Evolutionary conservation across 1,140 invertebrate species (phyloP).

Genomic region (Achroia grisella): DNA sequence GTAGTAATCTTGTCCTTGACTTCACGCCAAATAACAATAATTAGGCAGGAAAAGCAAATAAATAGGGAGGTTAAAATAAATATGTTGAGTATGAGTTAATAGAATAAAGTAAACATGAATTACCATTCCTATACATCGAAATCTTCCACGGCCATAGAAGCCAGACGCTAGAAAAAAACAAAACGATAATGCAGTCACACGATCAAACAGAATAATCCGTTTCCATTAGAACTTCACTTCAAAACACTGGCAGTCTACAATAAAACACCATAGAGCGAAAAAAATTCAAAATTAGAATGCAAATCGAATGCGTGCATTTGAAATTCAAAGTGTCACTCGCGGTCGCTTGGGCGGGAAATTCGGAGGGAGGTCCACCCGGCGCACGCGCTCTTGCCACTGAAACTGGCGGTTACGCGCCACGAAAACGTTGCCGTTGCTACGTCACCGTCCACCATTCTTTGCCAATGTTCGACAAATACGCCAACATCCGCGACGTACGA

Average conservation of each 20-base stretch:
- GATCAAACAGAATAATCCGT: conserved; percentile 11
- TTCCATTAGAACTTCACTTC: conserved; percentile 8
- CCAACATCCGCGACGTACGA: conserved; percentile 11
- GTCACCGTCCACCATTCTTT: conserved; percentile 20
- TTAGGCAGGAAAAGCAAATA: background rate
- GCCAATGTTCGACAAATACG: conserved; percentile 22
- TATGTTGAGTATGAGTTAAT: background rate
- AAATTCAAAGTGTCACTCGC: conserved; percentile 40
- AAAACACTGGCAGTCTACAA: conserved; percentile 18
- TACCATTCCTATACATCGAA: conserved; percentile 3
- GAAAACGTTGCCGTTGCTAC: conserved; percentile 17
- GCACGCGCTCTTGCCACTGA: conserved; percentile 44
- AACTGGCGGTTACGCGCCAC: conserved; percentile 33
- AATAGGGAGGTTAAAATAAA: background rate
- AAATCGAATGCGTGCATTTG: conserved; percentile 9
- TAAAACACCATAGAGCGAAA: conserved; percentile 13
- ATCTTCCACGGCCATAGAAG: conserved; percentile 19
- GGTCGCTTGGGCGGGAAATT: conserved; percentile 33
- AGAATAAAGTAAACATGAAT: background rate
- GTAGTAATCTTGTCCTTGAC: conserved; percentile 14
- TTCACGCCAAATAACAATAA: conserved; percentile 12
- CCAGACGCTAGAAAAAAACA: conserved; percentile 14
- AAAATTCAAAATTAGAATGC: conserved; percentile 4
- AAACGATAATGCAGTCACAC: conserved; percentile 17
- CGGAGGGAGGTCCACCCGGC: conserved; percentile 32